Evolutionary conservation across 2,113 vertebrate genomes (phyloP), one percentile per base, ranked within the genome.

Genomic region (Sphyrna mokarran): DNA sequence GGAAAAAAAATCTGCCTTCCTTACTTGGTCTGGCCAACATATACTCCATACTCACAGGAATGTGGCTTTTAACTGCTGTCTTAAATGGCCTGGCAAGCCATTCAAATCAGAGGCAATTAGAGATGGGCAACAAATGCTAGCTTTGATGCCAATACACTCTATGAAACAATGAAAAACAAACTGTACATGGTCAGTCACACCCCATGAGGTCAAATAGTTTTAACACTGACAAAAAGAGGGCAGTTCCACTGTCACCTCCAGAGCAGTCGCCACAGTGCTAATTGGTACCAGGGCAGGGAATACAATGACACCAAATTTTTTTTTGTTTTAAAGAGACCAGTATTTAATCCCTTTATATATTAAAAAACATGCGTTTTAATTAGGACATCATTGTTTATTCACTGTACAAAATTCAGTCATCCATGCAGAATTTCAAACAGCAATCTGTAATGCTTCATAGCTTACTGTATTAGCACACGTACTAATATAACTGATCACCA

Each of bases 351-450:
- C 26, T 29, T 89, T 87, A 11, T 66, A 37, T 33, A 63, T 2
- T 63, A 20, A n/a, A 63, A n/a, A 66, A 40, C 89, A 93, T 61
- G 6, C 22, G 7, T 93, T 20, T 93, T 93, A 93, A 93, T 93
- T 37, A 66, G 89, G 89, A 93, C 89, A 66, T 66, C 58, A 91
- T 91, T 91, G 89, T 93, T 93, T 93, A 93, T 93, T 93, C 89
- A 93, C 89, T 93, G 58, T 90, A 93, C 89, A 93, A 93, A 93
- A 93, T 93, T 93, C 89, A 93, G 89, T 93, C 89, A 93, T 66
- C 89, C 89, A 93, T 93, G 89, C 89, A 93, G 66, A 93, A 93
- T 93, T 63, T 93, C 89, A n/a, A 93, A 93, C 58, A 66, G 89
- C 61, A 93, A 66, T 93, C 61, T 66, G 89, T 93, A 66, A 93